Evolutionary conservation across 2,113 vertebrate species (phyloP), one percentile per base, ranked within the genome.

Genomic region (Lontra canadensis): DNA sequence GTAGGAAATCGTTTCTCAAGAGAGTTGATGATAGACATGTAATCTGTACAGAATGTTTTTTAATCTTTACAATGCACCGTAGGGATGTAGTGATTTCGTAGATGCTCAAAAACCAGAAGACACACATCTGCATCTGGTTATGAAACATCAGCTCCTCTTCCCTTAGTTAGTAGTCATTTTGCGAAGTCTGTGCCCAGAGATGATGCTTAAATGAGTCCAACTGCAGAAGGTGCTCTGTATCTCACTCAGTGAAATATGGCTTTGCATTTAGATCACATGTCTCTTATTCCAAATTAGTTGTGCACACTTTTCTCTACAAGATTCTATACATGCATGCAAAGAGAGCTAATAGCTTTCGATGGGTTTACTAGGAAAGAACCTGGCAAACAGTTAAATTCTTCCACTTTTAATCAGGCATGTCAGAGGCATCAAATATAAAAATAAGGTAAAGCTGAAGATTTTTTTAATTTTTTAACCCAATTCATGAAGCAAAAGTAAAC

Each of bases 361-460:
- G 42, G 63, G 10, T 59, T 59, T 88, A 87, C 25, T 34, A 78
- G 59, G 36, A 42, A 52, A 78, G 21, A 82, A 86, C 4, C 57
- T 57, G n/a, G 3, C 1, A 57, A 93, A 83, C 12, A 82, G 42
- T 57, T 92, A 80, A 85, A 63, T 69, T 34, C 89, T 81, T 69
- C 25, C 23, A 57, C 20, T 69, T 82, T 89, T 63, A 78, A 81
- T 44, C 36, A 25, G 12, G 55, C 17, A 31, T 23, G 67, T 73
- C 15, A 92, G 39, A 85, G 63, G 5, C 25, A 29, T 74, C 57
- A 92, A 81, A 94, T 82, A 42, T 39, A 74, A 94, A 94, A 95
- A 69, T 87, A 78, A 85, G 86, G 26, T 44, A 59, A 78, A 65
- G 10, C 17, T 9, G 80, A 94, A 80, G 13, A 14, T 74, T 44